Evolutionary conservation across 1,140 invertebrate species (phyloP), one percentile per base, ranked within the genome.

Genomic region (Tenebrio molitor): DNA sequence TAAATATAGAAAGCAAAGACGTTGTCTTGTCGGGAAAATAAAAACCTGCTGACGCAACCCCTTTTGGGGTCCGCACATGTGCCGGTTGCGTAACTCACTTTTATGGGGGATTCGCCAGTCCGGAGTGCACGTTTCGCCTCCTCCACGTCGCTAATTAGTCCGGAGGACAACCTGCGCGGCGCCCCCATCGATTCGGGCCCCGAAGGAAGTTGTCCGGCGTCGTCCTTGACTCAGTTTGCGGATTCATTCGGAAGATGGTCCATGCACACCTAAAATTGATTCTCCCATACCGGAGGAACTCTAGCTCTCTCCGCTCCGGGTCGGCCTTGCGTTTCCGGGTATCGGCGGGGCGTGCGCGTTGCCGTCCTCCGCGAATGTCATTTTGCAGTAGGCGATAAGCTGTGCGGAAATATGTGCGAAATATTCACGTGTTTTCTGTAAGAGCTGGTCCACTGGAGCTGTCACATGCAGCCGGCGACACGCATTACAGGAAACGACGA

Each of bases 351-450:
- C 63, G 50, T 42, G 67, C 78, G 69, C 78, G n/a, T 42, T 16
- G 8, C 36, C 29, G 36, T 62, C 50, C 16, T 36, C 53, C 68
- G 64, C 74, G 72, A 73, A 76, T 76, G 77, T 74, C 78, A 74
- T 74, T 75, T 71, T 64, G 72, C 78, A 79, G 78, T 79, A 73
- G 70, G 65, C 69, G 69, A 50, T 66, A 71, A 72, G 36, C 66
- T 39, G 64, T 74, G 73, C 63, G 12, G 70, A 50, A 76, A 76
- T 75, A 75, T 72, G 72, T 74, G 76, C 46, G 69, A 66, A 53
- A 63, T 64, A 23, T 42, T 42, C 64, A 66, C 42, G 36, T 66
- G 36, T 71, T 71, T 64, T 10, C 41, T 12, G 10, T 4, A 10
- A 17, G 14, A 23, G 50, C 29, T 3, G 7, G 10, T 50, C 19